These are phyloP conservation scores for Blennius ocellaris DNA, from an alignment of 2,113 vertebrate genomes.

Conservation along the genomic window DNA sequence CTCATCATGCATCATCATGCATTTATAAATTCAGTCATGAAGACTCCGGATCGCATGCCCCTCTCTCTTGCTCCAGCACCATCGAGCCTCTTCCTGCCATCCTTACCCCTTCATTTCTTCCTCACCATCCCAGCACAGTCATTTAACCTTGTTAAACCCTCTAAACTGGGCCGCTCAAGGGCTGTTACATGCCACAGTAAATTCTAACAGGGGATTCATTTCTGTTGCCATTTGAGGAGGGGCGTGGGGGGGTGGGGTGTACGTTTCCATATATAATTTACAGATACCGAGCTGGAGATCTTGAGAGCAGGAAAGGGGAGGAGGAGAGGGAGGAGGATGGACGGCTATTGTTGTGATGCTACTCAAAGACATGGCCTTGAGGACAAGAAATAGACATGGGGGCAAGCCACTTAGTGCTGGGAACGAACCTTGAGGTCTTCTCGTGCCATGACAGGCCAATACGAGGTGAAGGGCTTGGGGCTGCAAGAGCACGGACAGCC, in stretches of 20 bases:
- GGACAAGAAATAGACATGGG: conserved; percentile 34
- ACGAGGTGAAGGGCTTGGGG: conserved; percentile 43
- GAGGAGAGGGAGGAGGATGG: not conserved
- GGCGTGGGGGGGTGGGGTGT: conserved; percentile 56
- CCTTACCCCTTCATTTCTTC: conserved; percentile 13
- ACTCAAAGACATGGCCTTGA: conserved; percentile 50
- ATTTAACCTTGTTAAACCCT: conserved; percentile 81
- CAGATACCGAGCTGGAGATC: conserved; percentile 47
- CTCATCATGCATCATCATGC: conserved; percentile 65
- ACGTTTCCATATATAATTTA: conserved; percentile 59
- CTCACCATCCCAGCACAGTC: conserved; percentile 56
- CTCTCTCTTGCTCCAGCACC: too few relatives aligned
- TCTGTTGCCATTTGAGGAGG: conserved; percentile 7
- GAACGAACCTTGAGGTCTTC: conserved; percentile 14
- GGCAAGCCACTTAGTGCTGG: conserved; percentile 13
- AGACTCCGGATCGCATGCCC: too few relatives aligned
- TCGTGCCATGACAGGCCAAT: conserved; percentile 38
- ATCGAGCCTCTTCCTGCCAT: conserved; percentile 6
- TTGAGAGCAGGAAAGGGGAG: conserved; percentile 22
- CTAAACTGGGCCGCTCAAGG: conserved; percentile 62
- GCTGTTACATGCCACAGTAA: conserved; percentile 76
- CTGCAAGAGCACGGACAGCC: conserved; percentile 12
- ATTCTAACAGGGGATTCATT: conserved; percentile 76
- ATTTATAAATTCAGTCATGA: conserved; percentile 65
- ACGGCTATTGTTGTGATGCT: conserved; percentile 28